Evolutionary conservation across 2,113 vertebrate genomes (phyloP).

Genomic region (Phalacrocorax brasilianus): DNA sequence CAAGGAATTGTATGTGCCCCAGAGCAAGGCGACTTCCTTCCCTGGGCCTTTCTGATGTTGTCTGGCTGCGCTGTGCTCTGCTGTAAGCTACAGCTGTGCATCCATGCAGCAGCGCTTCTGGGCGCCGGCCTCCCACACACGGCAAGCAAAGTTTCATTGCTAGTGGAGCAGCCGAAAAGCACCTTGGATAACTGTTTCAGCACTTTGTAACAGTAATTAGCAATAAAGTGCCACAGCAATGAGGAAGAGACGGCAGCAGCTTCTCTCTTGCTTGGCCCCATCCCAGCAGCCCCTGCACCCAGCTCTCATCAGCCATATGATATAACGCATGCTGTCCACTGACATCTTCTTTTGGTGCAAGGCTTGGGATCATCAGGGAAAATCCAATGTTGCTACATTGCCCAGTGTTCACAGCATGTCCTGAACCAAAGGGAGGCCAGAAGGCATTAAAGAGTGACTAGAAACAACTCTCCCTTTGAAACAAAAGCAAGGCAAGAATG

Average conservation of each 20-base stretch:
- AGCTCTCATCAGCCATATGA: not conserved
- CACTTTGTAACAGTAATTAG: not conserved
- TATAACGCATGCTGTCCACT: rapidly evolving
- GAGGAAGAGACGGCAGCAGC: not conserved
- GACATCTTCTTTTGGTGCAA: not conserved
- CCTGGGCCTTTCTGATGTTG: rapidly evolving
- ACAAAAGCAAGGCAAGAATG: not conserved
- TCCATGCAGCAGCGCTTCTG: rapidly evolving
- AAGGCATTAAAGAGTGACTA: not conserved
- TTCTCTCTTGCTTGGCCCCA: not conserved
- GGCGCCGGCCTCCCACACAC: not conserved
- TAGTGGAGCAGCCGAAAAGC: not conserved
- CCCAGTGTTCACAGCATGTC: not conserved
- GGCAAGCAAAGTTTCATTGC: not conserved
- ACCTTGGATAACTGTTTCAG: not conserved
- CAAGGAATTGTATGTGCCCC: not conserved
- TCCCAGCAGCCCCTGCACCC: not conserved
- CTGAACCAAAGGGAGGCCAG: not conserved
- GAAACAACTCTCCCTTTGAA: not conserved
- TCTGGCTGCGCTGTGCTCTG: rapidly evolving
- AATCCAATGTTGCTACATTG: not conserved
- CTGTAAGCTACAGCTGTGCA: not conserved
- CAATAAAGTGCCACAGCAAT: not conserved
- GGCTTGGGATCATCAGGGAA: not conserved
- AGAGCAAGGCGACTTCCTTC: not conserved